Base-by-base conservation (phyloP, 1,140 invertebrate species). In the Drosophila kikkawai region DNA sequence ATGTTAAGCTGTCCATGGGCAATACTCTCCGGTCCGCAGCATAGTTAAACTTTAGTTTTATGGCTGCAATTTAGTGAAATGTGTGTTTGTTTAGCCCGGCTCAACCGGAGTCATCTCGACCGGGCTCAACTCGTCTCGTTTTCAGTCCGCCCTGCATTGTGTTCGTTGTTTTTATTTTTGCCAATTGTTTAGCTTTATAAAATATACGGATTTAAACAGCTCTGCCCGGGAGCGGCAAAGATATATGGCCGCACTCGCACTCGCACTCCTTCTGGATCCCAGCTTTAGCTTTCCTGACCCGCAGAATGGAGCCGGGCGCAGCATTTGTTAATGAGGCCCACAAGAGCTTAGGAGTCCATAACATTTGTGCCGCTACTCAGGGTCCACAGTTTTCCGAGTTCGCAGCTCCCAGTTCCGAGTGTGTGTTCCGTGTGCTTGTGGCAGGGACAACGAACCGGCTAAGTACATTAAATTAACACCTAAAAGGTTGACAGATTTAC, bases 31-130 rank as follows among this genome's bases (percentile, higher is more conserved):
- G 63, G 47, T 70, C 63, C 67, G 67, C 48, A 68, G 64, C 68
- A 67, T 79, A 81, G 84, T 88, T 88, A 90, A 88, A 88, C 75
- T 88, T 90, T 90, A 88, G 85, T 88, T 88, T 88, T 91, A 88
- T 88, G 64, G 79, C 81, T 85, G 81, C 86, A 88, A 88, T 88
- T 88, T 88, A 79, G 64, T 87, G 70, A 90, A 88, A 88, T 90
- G 81, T 84, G 36, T 75, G 80, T 65, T 76, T 83, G 65, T 61
- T 71, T 78, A 82, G 56, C 74, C 63, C 37, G 39, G 65, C 75
- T 75, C 53, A 39, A 47, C 59, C 59, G 59, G 44, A 65, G 57
- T 75, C 70, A 63, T 75, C 74, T 61, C 53, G 39, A 56, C 48
- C 36, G 48, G 58, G 45, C 68, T 73, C 53, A 47, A 19, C 53